These are phyloP conservation scores for Ianthella basta DNA, from an alignment of 37 sponge, comb jelly and placozoan species.

Conservation along the genomic window DNA sequence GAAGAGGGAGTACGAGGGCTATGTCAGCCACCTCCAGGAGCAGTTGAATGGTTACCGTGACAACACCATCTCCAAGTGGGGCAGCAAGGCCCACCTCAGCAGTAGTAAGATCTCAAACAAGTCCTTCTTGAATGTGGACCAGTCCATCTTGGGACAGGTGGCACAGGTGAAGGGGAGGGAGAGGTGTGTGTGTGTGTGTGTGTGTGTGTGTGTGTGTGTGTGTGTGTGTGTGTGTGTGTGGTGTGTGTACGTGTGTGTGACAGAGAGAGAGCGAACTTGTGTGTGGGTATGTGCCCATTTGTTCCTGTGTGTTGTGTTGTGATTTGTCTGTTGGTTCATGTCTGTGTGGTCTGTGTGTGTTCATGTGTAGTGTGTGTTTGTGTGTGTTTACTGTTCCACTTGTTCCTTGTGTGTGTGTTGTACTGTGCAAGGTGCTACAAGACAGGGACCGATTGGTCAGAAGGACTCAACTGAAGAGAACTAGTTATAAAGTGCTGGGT, in stretches of 20 bases:
- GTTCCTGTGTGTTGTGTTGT: neutral
- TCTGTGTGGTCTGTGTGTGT: neutral
- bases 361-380: neutral
- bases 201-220: neutral
- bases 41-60: slow-evolving; percentile 40
- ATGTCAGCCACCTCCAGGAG: slow-evolving; percentile 31
- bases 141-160: slow-evolving; percentile 60
- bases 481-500: slow-evolving; percentile 55
- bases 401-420: neutral
- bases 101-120: slow-evolving; percentile 70
- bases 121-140: slow-evolving; percentile 68
- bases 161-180: slow-evolving; percentile 50
- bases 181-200: neutral
- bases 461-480: slow-evolving; percentile 81
- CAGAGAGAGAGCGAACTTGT: neutral
- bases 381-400: neutral
- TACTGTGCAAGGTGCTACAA: slow-evolving; percentile 53
- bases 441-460: slow-evolving; percentile 65
- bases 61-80: slow-evolving; percentile 72
- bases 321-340: too few species aligned
- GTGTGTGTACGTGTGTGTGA: neutral
- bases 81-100: slow-evolving; percentile 50
- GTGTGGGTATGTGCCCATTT: neutral
- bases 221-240: neutral
- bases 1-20: slow-evolving; percentile 44